A percentile compares a stretch with the other conserved stretches of the same genome.
Evolutionary conservation across 2,888 invertebrate species (phyloP).

Genomic region (Scotopteryx bipunctaria): DNA sequence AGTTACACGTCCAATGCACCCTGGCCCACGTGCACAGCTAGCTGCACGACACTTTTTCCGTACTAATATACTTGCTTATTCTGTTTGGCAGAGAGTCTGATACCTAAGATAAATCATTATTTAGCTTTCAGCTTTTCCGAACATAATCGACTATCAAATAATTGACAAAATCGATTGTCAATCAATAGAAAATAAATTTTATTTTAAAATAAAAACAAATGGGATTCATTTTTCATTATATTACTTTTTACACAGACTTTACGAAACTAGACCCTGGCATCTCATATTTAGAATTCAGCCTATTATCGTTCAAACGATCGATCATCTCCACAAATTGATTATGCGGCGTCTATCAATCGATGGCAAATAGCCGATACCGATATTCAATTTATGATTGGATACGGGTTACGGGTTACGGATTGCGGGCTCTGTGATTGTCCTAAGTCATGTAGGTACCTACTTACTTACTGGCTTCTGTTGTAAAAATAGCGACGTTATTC

Average conservation of each 20-base stretch:
- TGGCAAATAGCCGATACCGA: constrained; percentile 61
- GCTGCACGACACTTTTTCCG: constrained; percentile 13
- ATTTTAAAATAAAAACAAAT: too few species aligned
- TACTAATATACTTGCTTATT: constrained; percentile 4
- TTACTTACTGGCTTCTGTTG: not conserved
- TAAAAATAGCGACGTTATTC: not conserved
- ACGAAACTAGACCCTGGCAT: not conserved
- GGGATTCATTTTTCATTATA: too few species aligned
- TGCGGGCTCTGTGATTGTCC: constrained; percentile 53
- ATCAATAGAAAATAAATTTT: too few species aligned
- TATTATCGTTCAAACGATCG: constrained; percentile 41
- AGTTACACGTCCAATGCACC: constrained; percentile 45
- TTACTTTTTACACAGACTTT: not conserved
- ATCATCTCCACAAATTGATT: constrained; percentile 66
- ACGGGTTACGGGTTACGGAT: constrained; percentile 64
- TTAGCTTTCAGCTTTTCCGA: too few species aligned
- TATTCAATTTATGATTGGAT: constrained; percentile 73
- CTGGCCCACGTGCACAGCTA: constrained; percentile 21
- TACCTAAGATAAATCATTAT: too few species aligned
- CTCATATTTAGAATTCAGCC: constrained; percentile 1
- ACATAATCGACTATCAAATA: too few species aligned
- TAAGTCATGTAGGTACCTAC: constrained; percentile 33
- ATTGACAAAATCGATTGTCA: too few species aligned
- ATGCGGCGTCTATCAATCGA: constrained; percentile 55
- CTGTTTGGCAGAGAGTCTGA: not conserved